Base-by-base conservation (phyloP, 2,113 vertebrate genomes). In the Prunella himalayana region DNA sequence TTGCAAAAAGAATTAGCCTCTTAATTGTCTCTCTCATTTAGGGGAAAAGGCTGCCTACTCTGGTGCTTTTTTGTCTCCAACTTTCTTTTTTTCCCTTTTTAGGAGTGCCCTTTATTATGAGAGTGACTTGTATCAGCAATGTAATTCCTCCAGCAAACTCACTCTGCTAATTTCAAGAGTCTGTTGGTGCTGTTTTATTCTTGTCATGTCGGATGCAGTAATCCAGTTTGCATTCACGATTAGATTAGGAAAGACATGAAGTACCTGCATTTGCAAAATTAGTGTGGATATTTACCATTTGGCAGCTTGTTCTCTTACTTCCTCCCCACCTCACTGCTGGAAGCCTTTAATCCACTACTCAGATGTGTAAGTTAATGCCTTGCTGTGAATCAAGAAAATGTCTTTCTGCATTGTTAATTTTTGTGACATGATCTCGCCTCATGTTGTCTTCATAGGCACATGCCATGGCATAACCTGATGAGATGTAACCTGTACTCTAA, bases 211-310 rank as follows among this genome's bases (percentile, higher is more conserved):
- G 69, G 87, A 88, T 86, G 77, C 82, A 77, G 92, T 92, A 96
- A 97, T 96, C 88, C 80, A 78, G 92, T 95, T 96, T 95, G 92
- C 90, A 94, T 96, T 96, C 88, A 93, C 6, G 15, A 96, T 97
- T 95, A 96, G 94, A 92, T 96, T 96, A 96, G 64, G 70, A 95
- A 92, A 92, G 93, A 95, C 93, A 85, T 87, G 73, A 97, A 95
- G 96, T 96, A 96, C 94, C 83, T 94, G 94, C 94, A 95, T 97
- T 92, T 96, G 90, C 88, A 96, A 95, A 97, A 97, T 97, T 87
- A 95, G 83, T 61, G 78, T 92, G 94, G 86, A 87, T 96, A 90
- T 95, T 96, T 95, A 97, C 94, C 91, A 90, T 73, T 94, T 96
- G 96, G 93, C 95, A 96, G 83, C 54, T 96, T 73, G 70, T 89